phyloP scores from a whole-genome alignment of 2,888 invertebrate species.

The Phlogophora meticulosa region DNA sequence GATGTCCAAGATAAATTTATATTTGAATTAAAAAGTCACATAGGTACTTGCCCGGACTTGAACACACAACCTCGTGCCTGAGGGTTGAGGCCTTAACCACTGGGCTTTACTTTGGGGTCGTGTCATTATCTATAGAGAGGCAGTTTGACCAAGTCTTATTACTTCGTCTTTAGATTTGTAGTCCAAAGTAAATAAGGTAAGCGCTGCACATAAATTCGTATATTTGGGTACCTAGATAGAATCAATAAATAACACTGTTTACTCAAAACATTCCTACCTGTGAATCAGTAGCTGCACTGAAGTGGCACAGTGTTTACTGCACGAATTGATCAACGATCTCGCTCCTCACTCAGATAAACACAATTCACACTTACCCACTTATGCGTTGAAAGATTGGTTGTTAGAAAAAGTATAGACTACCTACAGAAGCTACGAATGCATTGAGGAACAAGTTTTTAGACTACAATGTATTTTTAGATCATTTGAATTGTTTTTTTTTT shows the following conservation, averaged over 20 bases:
- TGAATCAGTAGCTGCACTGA: conserved; percentile 67
- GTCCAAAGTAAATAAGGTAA: no score
- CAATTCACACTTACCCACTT: conserved; percentile 57
- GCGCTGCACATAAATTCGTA: neutral
- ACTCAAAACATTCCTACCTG: conserved; percentile 59
- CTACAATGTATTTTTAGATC: no score
- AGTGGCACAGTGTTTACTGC: conserved; percentile 66
- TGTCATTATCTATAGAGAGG: no score
- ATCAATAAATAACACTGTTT: conserved; percentile 53
- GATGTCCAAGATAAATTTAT: no score
- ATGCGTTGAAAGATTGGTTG: conserved; percentile 53
- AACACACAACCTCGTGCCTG: no score
- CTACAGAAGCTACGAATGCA: conserved; percentile 36
- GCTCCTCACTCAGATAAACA: conserved; percentile 56
- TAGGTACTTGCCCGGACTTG: no score
- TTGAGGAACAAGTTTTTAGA: conserved; percentile 25
- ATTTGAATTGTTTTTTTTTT: no score
- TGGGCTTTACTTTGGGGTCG: no score
- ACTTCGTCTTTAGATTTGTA: neutral
- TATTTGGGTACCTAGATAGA: neutral
- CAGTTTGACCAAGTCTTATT: neutral
- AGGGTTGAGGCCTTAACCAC: no score
- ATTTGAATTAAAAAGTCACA: no score
- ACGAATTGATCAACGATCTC: conserved; percentile 56
- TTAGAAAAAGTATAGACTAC: conserved; percentile 33